Percentiles rank a stretch among this genome's conserved stretches.
Evolutionary conservation across 2,113 vertebrate species (phyloP).

Genomic region (Hippolais icterina): DNA sequence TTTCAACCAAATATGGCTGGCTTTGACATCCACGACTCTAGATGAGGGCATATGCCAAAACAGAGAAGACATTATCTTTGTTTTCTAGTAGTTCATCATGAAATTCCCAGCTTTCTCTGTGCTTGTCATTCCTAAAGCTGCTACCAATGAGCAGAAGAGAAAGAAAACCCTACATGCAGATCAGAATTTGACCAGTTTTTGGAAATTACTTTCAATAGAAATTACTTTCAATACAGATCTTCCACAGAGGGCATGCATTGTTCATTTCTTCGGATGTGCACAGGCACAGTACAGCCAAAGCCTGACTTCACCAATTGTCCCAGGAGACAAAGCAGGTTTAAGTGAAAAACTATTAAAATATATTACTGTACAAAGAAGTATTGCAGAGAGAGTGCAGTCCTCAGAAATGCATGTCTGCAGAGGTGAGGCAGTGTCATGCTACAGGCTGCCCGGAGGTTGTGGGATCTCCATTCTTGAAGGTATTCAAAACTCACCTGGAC

Average conservation of each 20-base stretch:
- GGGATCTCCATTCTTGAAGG: background rate
- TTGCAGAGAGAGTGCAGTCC: background rate
- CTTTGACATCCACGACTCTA: background rate
- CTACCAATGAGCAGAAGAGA: background rate
- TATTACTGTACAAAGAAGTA: background rate
- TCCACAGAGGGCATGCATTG: background rate
- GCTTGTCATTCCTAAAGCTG: background rate
- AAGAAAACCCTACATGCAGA: background rate
- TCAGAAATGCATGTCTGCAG: background rate
- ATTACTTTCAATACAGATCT: background rate
- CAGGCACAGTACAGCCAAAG: background rate
- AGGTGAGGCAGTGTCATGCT: background rate
- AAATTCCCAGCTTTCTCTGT: background rate
- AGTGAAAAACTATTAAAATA: background rate
- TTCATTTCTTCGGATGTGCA: background rate
- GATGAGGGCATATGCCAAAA: background rate
- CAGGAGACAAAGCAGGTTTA: background rate
- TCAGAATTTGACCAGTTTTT: background rate
- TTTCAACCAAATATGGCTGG: background rate
- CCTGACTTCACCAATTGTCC: background rate
- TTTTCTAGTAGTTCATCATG: background rate
- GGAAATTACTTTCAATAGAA: background rate
- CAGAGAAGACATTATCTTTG: background rate
- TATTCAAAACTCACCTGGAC: background rate
- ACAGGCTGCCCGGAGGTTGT: accelerated